Evolutionary conservation across 2,888 invertebrate species (phyloP), one percentile per base, ranked within the genome.

Genomic region (Chaetogeoica ovagalla): DNA sequence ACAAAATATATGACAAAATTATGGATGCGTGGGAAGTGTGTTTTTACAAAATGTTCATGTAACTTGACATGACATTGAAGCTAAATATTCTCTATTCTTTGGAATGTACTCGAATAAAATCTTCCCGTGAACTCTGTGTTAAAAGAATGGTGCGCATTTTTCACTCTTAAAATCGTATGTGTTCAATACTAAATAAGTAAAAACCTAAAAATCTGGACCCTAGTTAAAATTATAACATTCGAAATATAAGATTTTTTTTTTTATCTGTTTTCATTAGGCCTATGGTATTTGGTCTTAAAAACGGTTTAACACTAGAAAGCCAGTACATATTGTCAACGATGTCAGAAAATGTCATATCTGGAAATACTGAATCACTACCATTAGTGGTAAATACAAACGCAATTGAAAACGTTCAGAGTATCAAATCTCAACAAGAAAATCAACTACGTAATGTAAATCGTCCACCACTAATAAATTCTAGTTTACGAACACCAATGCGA

Each of bases 271-370:
- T 43, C 43, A 87, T 83, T 84, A 91, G 91, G 83, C 95, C 95
- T 8, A 89, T 93, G 6, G 89, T 93, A 57, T 91, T 94, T 83
- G 89, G 91, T 83, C 88, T 93, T n/a, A 90, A 92, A 84, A 92
- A 91, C 86, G 89, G 90, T 81, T 87, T 89, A 30, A 90, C 91
- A 69, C 94, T 94, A 86, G 93, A 94, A 87, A 92, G 91, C 23
- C 90, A 91, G 84, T 91, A 95, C 85, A 91, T 96, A 0, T 88
- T 95, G 84, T 94, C 96, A 11, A 95, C 94, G 1, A 87, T 93
- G 63, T 91, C 63, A 17, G 79, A 79, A 4, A 70, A 63, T 70
- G 19, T 39, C 23, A 13, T 23, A n/a, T 70, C 77, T 0, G 77
- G 77, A 55, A 37, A 70, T 39, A 23, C 39, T 2, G 70, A 70